These are phyloP conservation scores for Platyura marginata DNA, from an alignment of 1,140 invertebrate species.

Conservation along the genomic window DNA sequence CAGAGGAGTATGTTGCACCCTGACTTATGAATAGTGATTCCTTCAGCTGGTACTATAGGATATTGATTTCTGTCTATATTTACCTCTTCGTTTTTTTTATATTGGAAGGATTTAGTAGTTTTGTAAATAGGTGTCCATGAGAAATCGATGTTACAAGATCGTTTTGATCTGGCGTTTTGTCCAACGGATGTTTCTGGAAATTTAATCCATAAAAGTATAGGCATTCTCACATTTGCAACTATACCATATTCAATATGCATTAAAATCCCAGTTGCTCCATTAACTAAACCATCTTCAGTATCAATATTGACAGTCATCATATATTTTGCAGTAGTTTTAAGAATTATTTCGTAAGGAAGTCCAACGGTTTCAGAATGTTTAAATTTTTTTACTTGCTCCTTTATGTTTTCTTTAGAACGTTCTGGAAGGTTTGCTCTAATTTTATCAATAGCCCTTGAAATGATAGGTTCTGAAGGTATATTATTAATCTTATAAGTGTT, in stretches of 20 bases:
- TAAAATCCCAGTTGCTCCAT: not conserved
- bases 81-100: not conserved
- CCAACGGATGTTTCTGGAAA: not conserved
- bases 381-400: not conserved
- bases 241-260: not conserved
- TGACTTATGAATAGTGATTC: slow-evolving; percentile 6
- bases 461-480: slow-evolving; percentile 1
- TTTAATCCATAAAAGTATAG: not conserved
- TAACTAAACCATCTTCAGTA: not conserved
- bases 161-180: not conserved
- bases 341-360: not conserved
- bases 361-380: not conserved
- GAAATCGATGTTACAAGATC: not conserved
- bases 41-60: slow-evolving; percentile 3
- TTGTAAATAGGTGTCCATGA: slow-evolving; percentile 2
- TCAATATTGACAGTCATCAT: slow-evolving; percentile 2
- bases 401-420: slow-evolving; percentile 1
- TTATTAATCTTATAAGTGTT: not conserved
- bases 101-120: not conserved
- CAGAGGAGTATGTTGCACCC: slow-evolving; percentile 1
- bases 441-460: slow-evolving; percentile 1
- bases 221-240: not conserved
- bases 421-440: not conserved
- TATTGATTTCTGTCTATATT: slow-evolving; percentile 5
- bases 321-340: not conserved